phyloP scores from a whole-genome alignment of 2,797 vertebrate species.

The Hydrophis major region DNA sequence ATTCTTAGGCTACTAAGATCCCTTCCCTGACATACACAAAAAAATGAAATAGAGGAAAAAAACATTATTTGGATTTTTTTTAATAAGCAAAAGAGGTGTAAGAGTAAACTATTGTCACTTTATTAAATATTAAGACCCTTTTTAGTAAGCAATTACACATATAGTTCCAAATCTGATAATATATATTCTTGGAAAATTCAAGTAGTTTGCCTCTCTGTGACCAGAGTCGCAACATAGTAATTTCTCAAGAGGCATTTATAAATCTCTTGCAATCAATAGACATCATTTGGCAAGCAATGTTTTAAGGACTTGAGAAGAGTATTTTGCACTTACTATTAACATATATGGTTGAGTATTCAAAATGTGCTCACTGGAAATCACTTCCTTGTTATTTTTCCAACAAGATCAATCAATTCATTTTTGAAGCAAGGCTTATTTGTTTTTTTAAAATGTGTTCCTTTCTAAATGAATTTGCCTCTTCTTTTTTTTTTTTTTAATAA shows the following conservation, averaged over 20 bases:
- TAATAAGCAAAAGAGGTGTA: not conserved
- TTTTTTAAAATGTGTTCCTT: not conserved
- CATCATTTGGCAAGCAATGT: slow-evolving; percentile 42
- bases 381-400: slow-evolving; percentile 83
- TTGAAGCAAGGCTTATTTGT: slow-evolving; percentile 30
- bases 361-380: slow-evolving; percentile 90
- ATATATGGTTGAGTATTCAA: slow-evolving; percentile 83
- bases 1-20: slow-evolving; percentile 38
- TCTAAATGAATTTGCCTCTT: not conserved
- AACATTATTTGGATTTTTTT: not conserved
- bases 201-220: slow-evolving; percentile 45
- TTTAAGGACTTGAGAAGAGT: slow-evolving; percentile 49
- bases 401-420: slow-evolving; percentile 68
- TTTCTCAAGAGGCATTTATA: slow-evolving; percentile 46
- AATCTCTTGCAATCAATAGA: slow-evolving; percentile 55
- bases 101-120: slow-evolving; percentile 15
- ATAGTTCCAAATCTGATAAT: slow-evolving; percentile 30
- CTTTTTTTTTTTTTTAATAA: not conserved
- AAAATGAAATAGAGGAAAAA: not conserved
- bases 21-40: slow-evolving; percentile 17
- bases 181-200: slow-evolving; percentile 49
- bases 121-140: slow-evolving; percentile 26
- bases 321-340: slow-evolving; percentile 84
- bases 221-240: slow-evolving; percentile 39
- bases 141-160: not conserved